These are phyloP conservation scores for Philopotamus ludificatus DNA, from an alignment of 1,140 invertebrate genomes.

Conservation along the genomic window DNA sequence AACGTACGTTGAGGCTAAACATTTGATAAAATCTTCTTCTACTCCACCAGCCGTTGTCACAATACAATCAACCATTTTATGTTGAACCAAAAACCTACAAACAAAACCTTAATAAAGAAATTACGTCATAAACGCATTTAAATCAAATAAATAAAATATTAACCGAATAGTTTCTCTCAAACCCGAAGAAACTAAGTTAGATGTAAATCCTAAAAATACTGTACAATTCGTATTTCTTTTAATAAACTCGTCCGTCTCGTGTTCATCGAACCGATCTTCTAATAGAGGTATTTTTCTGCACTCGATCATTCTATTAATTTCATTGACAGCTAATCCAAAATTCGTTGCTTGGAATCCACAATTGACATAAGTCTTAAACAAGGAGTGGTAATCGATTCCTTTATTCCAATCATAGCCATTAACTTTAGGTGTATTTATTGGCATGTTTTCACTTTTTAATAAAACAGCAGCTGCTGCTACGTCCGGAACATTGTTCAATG, in stretches of 20 bases:
- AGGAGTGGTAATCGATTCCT: conserved; percentile 82
- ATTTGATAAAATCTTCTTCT: conserved; percentile 99
- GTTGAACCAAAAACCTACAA: conserved; percentile 47
- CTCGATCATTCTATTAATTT: conserved; percentile 91
- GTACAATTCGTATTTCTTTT: conserved; percentile 81
- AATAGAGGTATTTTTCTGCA: conserved; percentile 64
- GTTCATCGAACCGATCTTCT: conserved; percentile 63
- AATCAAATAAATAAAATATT: not conserved
- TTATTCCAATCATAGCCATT: conserved; percentile 91
- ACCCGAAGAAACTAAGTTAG: conserved; percentile 95
- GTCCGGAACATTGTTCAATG: conserved; percentile 52
- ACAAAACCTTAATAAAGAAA: conserved; percentile 20
- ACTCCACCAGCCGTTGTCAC: conserved; percentile 98
- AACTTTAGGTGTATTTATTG: conserved; percentile 63
- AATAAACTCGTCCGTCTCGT: conserved; percentile 79
- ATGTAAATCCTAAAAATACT: conserved; percentile 97
- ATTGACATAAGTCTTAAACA: conserved; percentile 77
- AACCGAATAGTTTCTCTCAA: conserved; percentile 80
- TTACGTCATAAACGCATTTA: conserved; percentile 24
- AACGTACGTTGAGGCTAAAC: conserved; percentile 89
- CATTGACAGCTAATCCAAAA: conserved; percentile 86
- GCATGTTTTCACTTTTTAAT: conserved; percentile 61
- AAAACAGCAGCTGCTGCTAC: conserved; percentile 66
- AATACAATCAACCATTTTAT: conserved; percentile 82
- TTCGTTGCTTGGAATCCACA: conserved; percentile 97